A percentile compares a stretch with the other conserved stretches of the same genome.
phyloP scores from a whole-genome alignment of 2,113 vertebrate genomes.

The Physeter macrocephalus region DNA sequence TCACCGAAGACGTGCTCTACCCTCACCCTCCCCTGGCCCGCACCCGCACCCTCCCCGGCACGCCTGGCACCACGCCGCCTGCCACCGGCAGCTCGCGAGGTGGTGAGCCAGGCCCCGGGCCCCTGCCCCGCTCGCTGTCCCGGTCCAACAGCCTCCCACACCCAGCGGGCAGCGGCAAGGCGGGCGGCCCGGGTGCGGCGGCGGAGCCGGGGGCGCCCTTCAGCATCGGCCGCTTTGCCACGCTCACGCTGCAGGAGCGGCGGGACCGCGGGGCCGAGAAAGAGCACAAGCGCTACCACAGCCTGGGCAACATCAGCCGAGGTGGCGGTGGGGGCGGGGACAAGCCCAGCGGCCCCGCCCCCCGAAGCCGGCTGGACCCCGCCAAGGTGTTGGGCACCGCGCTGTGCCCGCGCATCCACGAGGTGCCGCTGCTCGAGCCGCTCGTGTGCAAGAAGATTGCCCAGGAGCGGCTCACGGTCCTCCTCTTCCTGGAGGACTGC shows the following conservation, averaged over 20 bases:
- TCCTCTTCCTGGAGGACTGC: slow-evolving; percentile 94
- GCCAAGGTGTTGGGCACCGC: slow-evolving; percentile 91
- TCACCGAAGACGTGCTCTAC: slow-evolving; percentile 89
- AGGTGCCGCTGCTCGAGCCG: slow-evolving; percentile 92
- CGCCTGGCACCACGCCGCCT: slow-evolving; percentile 75
- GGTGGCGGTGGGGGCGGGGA: slow-evolving; percentile 83
- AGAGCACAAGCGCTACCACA: slow-evolving; percentile 93
- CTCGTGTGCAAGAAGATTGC: slow-evolving; percentile 95
- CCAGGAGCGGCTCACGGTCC: slow-evolving; percentile 91
- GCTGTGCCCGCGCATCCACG: slow-evolving; percentile 91
- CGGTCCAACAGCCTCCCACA: slow-evolving; percentile 94
- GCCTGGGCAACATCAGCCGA: slow-evolving; percentile 91
- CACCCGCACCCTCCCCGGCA: slow-evolving; percentile 83
- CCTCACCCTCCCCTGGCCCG: slow-evolving; percentile 85
- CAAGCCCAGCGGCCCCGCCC: slow-evolving; percentile 81
- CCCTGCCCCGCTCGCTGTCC: slow-evolving; percentile 87
- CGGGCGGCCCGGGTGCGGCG: slow-evolving; percentile 59
- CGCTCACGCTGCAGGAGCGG: slow-evolving; percentile 85
- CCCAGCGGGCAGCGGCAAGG: slow-evolving; percentile 81
- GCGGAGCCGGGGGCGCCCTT: slow-evolving; percentile 77
- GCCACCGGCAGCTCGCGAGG: slow-evolving; percentile 80
- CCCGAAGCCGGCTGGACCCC: slow-evolving; percentile 82
- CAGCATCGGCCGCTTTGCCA: slow-evolving; percentile 89
- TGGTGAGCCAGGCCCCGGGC: slow-evolving; percentile 39
- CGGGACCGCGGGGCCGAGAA: slow-evolving; percentile 75